Evolutionary conservation across 2,888 invertebrate species (phyloP), one percentile per base, ranked within the genome.

Genomic region (Choristoneura rosaceana): DNA sequence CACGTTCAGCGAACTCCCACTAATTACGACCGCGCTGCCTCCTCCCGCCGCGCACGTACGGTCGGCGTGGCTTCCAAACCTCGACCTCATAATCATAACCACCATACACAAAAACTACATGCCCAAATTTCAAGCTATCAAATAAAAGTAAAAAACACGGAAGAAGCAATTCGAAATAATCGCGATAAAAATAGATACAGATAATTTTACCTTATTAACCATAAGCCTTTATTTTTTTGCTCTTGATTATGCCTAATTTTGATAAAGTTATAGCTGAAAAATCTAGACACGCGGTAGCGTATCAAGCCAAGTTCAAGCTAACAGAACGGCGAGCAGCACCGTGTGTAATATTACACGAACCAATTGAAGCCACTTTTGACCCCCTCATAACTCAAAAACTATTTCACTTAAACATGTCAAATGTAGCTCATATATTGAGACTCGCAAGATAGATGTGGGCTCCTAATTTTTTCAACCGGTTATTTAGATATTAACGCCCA

Each of bases 21-120:
- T 73, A 73, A 73, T 73, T 73, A 60, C 60, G 47, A 52, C 71
- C 43, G 59, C 68, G 64, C 47, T 45, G 15, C 50, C 58, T 38
- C 38, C 63, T 8, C 34, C 14, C 38, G 38, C 38, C 41, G 60
- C 34, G 59, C 59, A 59, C 59, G 59, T 59, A 15, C 15, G 15
- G 15, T 8, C 50, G 50, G 58, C 58, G 25, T 58, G 25, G 58
- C 25, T 58, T 8, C 50, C 41, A 55, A 47, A 14, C 15, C 52
- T 52, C 61, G 47, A 34, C 38, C 38, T 50, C 45, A 67, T 61
- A 60, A 55, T 45, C 67, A 62, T 67, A 52, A 41, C 62, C 58
- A 63, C 62, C 47, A 55, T 41, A 12, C 17, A 58, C 62, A 71
- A 71, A 71, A 71, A 62, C 71, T 38, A 55, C 55, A 71, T n/a